Conservation (phyloP, 2,113 vertebrate species). For the pig (Sus scrofa) region DNA sequence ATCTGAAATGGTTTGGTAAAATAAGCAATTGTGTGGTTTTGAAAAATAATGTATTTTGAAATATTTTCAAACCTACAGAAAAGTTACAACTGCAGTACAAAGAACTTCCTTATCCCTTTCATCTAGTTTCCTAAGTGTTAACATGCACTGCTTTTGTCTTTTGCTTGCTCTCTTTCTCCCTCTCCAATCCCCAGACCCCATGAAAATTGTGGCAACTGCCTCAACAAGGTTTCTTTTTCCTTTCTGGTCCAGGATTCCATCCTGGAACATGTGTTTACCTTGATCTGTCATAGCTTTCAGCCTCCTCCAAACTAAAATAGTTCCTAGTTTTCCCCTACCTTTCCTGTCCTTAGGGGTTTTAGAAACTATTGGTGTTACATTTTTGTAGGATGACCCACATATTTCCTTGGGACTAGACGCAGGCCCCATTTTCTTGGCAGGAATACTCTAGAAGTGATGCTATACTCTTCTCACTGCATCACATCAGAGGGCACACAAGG, state of each 20-base stretch:
- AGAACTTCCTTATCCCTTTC: background rate
- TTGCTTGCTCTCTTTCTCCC: background rate
- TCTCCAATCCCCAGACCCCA: background rate
- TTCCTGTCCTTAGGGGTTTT: background rate
- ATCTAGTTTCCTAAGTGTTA: constrained; percentile 17
- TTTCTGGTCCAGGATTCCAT: background rate
- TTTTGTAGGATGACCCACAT: background rate
- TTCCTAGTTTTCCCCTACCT: background rate
- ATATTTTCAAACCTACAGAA: constrained; percentile 68
- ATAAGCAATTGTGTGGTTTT: constrained; percentile 55
- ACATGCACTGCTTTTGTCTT: background rate
- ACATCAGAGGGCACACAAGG: background rate
- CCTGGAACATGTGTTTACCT: background rate
- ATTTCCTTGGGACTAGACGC: constrained; percentile 3
- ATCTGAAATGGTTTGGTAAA: constrained; percentile 72
- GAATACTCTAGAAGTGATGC: background rate
- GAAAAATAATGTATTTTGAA: constrained; percentile 62
- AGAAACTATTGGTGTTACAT: constrained; percentile 40
- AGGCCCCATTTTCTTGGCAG: constrained; percentile 9
- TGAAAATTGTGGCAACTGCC: background rate
- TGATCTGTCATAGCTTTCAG: background rate
- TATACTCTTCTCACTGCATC: background rate
- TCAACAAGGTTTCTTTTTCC: background rate
- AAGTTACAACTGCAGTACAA: constrained; percentile 36
- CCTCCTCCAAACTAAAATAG: constrained; percentile 10